These are phyloP conservation scores for Neotoma lepida DNA, from an alignment of 2,113 vertebrate species.

Conservation along the genomic window DNA sequence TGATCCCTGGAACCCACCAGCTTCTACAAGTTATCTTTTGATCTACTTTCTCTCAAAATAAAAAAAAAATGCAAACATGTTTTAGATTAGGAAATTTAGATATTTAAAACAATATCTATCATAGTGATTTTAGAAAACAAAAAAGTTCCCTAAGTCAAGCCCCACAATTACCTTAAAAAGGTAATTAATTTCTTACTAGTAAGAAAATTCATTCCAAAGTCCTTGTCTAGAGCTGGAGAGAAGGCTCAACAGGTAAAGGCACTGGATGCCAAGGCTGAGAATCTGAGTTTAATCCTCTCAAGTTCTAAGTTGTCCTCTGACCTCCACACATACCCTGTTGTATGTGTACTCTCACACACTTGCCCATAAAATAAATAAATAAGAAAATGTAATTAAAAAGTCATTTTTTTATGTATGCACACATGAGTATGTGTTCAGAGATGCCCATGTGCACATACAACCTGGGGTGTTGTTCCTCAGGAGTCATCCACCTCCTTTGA, in stretches of 20 bases:
- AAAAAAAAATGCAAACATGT: not conserved
- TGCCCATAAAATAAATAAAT: not conserved
- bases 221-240: not conserved
- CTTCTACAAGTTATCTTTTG: not conserved
- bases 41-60: not conserved
- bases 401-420: not conserved
- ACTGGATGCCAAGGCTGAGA: not conserved
- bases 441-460: no score
- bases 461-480: not conserved
- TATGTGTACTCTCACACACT: not conserved
- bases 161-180: not conserved
- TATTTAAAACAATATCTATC: not conserved
- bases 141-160: not conserved
- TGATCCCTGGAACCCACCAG: not conserved
- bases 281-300: not conserved
- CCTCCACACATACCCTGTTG: not conserved
- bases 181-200: no score
- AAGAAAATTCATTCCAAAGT: not conserved
- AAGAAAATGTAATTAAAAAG: not conserved
- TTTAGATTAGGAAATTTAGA: not conserved
- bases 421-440: not conserved
- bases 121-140: not conserved
- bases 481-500: not conserved
- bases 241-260: not conserved
- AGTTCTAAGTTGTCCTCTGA: not conserved